Evolutionary conservation across 2,113 vertebrate species (phyloP).

Genomic region (Apteryx mantelli): DNA sequence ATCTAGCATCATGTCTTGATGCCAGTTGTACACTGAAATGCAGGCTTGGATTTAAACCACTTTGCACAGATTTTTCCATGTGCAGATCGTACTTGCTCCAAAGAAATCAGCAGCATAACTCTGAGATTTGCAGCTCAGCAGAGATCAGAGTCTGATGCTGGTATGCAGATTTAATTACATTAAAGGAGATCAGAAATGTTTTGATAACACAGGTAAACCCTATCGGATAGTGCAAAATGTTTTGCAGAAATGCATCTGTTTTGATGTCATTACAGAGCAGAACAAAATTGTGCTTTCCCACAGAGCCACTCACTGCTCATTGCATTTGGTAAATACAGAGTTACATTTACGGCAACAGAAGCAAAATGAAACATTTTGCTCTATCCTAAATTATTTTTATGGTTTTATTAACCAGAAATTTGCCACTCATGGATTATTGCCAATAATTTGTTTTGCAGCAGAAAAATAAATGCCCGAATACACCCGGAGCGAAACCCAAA

Average conservation of each 20-base stretch:
- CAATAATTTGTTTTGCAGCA: neutral
- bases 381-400: neutral
- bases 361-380: neutral
- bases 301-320: fast-evolving
- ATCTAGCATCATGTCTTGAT: neutral
- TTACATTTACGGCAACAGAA: fast-evolving
- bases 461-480: neutral
- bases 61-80: neutral
- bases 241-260: neutral
- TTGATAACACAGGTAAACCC: neutral
- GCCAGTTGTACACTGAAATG: neutral
- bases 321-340: neutral
- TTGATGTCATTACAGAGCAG: neutral
- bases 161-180: neutral
- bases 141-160: fast-evolving
- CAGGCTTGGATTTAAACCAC: neutral
- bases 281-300: neutral
- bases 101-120: fast-evolving
- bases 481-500: neutral
- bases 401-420: neutral
- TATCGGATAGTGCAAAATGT: neutral
- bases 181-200: neutral
- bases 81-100: fast-evolving
- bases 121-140: neutral
- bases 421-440: neutral